phyloP scores from a whole-genome alignment of 2,113 vertebrate genomes.

The Beaufortia kweichowensis region DNA sequence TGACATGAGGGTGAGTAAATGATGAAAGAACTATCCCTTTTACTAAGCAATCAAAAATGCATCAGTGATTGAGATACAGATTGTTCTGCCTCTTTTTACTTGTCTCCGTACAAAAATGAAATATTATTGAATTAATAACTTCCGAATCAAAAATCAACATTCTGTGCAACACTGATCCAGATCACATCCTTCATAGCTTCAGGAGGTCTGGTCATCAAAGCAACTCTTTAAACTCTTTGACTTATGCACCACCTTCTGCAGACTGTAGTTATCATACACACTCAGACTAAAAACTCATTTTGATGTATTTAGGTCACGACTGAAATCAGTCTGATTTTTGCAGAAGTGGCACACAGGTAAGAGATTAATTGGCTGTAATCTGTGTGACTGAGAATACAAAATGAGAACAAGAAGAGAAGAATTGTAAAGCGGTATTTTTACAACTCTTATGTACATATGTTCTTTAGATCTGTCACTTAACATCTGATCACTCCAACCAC shows the following conservation, averaged over 20 bases:
- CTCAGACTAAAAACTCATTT: slow-evolving; percentile 62
- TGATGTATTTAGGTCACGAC: slow-evolving; percentile 75
- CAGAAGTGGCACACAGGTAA: slow-evolving; percentile 53
- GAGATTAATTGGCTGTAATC: slow-evolving; percentile 47
- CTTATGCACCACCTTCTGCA: slow-evolving; percentile 3
- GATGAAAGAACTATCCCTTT: too few species aligned
- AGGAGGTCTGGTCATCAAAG: slow-evolving; percentile 28
- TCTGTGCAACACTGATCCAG: not conserved
- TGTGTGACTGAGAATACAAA: slow-evolving; percentile 25
- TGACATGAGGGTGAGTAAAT: too few species aligned
- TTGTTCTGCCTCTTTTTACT: slow-evolving; percentile 3
- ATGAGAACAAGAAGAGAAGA: slow-evolving; percentile 3
- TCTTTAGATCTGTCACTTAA: not conserved
- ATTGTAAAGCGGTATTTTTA: not conserved
- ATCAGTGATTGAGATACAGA: too few species aligned
- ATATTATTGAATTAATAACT: not conserved
- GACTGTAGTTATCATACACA: slow-evolving; percentile 14
- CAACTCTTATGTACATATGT: not conserved
- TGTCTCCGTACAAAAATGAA: too few species aligned
- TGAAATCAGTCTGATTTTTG: slow-evolving; percentile 65
- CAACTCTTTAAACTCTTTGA: slow-evolving; percentile 17
- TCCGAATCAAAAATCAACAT: not conserved
- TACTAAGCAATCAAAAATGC: too few species aligned
- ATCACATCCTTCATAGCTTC: not conserved
- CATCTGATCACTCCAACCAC: too few species aligned